Evolutionary conservation across 2,797 vertebrate genomes (phyloP), one percentile per base, ranked within the genome.

Genomic region (Crocidura indochinensis): DNA sequence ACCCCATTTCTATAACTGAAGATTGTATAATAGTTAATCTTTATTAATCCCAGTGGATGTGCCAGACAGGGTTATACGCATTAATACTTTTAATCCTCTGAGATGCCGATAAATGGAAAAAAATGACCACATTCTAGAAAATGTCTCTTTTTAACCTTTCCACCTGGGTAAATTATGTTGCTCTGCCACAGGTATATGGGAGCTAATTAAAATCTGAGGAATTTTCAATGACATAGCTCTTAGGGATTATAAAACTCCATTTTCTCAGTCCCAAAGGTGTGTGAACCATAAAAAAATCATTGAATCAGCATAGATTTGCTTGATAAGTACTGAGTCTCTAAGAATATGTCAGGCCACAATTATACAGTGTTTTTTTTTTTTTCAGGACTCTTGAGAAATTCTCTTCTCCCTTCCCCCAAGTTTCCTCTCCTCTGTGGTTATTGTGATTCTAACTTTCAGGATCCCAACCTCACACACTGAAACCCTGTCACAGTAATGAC

Each of bases 31-130:
- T 22, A 46, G 76, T 86, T 88, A 31, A 88, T 27, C 31, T 65
- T 78, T 71, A 44, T 75, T 38, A 91, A 81, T 27, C 31, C 75
- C 67, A 49, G 1, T 7, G 0, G 64, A 64, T 75, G 31, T 92
- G 53, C 24, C 20, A 3, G 6, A 44, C 9, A 20, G 68, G 27
- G 12, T 53, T 74, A 15, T 51, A 44, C 10, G 26, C 17, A n/a
- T 60, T 88, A 15, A 72, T 88, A 78, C 60, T 72, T 91, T 87
- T 89, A 92, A 77, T 87, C 26, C 11, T 90, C 47, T n/a, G 46
- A 38, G 91, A 69, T 4, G 31, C 47, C 26, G 46, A 38, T 92
- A 69, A 4, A 31, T 17, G 14, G 60, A 81, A 31, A 86, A 31
- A 86, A 17, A 22, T 22, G 90, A 81, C 31, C 15, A 27, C 14